Evolutionary conservation across 2,113 vertebrate species (phyloP).

Genomic region (Butorides virescens): DNA sequence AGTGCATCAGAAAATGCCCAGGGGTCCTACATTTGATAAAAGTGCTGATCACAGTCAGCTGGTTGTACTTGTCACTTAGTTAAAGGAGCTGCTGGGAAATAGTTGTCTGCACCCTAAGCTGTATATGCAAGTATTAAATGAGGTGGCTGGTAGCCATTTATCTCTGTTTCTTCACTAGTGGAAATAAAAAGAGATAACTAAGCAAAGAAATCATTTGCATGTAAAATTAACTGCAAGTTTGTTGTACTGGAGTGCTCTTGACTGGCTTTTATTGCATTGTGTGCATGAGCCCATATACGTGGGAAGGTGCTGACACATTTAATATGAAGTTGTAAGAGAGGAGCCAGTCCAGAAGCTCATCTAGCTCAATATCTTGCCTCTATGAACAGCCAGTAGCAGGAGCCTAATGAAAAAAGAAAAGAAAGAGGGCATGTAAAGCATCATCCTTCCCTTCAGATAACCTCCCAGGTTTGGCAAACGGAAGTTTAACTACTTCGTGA

Average conservation of each 20-base stretch:
- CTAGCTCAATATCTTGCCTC: background rate
- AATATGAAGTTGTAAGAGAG: background rate
- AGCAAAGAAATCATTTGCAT: background rate
- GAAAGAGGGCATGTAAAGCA: background rate
- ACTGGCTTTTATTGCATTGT: background rate
- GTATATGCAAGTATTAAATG: background rate
- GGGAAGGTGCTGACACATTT: background rate
- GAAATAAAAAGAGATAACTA: background rate
- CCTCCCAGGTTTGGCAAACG: background rate
- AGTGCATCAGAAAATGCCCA: background rate
- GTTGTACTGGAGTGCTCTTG: background rate
- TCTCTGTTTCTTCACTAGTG: constrained; percentile 13
- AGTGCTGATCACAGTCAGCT: constrained; percentile 49
- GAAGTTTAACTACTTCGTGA: background rate
- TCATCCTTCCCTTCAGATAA: background rate
- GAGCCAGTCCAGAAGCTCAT: background rate
- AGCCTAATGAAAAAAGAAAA: background rate
- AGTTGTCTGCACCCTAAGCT: background rate
- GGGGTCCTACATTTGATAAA: constrained; percentile 30
- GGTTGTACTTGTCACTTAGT: constrained; percentile 56
- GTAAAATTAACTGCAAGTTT: background rate
- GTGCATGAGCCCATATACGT: background rate
- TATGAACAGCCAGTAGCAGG: background rate
- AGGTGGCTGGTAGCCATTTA: background rate
- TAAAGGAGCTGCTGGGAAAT: constrained; percentile 41